These are phyloP conservation scores for Dynastes grantii DNA, from an alignment of 2,888 invertebrate genomes.

Conservation along the genomic window DNA sequence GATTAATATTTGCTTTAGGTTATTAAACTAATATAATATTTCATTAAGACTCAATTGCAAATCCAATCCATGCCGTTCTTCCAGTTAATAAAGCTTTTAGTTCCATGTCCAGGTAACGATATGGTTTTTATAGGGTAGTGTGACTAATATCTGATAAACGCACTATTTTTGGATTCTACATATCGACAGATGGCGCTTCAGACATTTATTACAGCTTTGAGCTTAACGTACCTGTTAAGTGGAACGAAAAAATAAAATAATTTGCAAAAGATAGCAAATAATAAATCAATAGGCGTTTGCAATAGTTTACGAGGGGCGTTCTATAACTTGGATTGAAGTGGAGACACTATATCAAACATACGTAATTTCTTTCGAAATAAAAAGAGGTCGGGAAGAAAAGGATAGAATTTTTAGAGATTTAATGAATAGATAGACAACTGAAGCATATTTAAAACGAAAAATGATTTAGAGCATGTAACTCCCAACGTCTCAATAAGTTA, in stretches of 20 bases:
- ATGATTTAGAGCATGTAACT: too few relatives aligned
- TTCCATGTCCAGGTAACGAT: neutral
- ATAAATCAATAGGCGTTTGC: neutral
- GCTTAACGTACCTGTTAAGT: too few relatives aligned
- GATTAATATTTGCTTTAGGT: too few relatives aligned
- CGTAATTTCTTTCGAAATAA: neutral
- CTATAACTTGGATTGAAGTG: too few relatives aligned
- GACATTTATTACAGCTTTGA: too few relatives aligned
- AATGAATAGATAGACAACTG: too few relatives aligned
- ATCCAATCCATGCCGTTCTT: neutral
- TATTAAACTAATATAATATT: too few relatives aligned
- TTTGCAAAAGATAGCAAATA: neutral
- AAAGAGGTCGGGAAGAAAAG: neutral
- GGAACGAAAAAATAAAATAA: neutral
- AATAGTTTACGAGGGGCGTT: neutral
- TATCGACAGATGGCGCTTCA: conserved; percentile 13
- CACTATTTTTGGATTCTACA: neutral
- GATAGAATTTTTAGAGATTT: too few relatives aligned
- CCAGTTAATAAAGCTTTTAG: neutral
- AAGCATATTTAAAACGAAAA: too few relatives aligned
- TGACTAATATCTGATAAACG: conserved; percentile 13
- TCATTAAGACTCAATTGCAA: too few relatives aligned
- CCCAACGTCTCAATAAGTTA: too few relatives aligned
- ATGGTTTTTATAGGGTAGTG: conserved; percentile 1
- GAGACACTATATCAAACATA: too few relatives aligned